Percentiles rank a stretch among this genome's conserved stretches.
Evolutionary conservation across 2,113 vertebrate species (phyloP).

Genomic region (Onychorhynchus coronatus): DNA sequence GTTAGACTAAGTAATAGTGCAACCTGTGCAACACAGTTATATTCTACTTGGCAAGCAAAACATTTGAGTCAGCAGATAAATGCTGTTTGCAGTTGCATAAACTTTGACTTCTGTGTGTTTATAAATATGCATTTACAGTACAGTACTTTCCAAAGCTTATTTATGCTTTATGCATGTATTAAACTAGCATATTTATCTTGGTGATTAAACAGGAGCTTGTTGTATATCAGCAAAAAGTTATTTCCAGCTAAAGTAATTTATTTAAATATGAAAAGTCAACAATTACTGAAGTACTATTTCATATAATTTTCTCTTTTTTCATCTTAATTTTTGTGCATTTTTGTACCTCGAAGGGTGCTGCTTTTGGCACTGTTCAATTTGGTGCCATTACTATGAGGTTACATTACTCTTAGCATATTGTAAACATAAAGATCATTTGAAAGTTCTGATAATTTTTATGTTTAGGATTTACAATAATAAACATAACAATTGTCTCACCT

Average conservation of each 20-base stretch:
- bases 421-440: conserved; percentile 23
- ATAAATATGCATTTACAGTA: neutral
- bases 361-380: conserved; percentile 24
- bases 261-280: conserved; percentile 31
- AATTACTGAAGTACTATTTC: neutral
- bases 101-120: neutral
- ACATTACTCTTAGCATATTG: neutral
- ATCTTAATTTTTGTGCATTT: neutral
- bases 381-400: neutral
- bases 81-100: neutral
- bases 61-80: neutral
- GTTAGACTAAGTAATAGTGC: neutral
- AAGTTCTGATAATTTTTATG: neutral
- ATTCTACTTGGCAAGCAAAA: neutral
- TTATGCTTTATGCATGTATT: neutral
- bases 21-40: neutral
- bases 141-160: neutral
- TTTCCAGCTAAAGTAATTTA: conserved; percentile 23
- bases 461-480: neutral
- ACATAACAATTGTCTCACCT: neutral
- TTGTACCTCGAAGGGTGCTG: neutral
- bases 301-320: neutral
- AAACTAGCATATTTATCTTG: neutral
- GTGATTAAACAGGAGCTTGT: neutral
- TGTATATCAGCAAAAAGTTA: neutral